Conservation (phyloP, 2,888 invertebrate species). For the Automeris io region DNA sequence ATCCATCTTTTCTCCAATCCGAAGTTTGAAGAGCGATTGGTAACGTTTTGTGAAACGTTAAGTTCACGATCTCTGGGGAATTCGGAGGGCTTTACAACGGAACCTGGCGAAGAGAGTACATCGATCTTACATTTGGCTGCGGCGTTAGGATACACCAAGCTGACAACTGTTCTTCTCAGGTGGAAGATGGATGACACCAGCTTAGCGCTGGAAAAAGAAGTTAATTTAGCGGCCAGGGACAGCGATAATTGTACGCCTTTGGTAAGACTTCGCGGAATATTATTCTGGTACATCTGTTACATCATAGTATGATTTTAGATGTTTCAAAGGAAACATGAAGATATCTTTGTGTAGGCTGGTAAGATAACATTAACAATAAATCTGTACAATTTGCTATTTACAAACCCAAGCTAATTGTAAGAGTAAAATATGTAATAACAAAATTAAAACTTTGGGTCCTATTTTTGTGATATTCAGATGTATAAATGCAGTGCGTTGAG, state of each 20-base stretch:
- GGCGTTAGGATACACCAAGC: conserved; percentile 90
- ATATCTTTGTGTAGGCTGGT: too few relatives aligned
- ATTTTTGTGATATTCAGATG: too few relatives aligned
- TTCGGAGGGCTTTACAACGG: conserved; percentile 76
- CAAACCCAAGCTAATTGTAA: too few relatives aligned
- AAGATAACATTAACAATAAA: too few relatives aligned
- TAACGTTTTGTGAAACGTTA: conserved; percentile 88
- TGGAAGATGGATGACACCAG: conserved; percentile 95
- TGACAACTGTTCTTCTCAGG: conserved; percentile 89
- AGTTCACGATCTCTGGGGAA: conserved; percentile 67
- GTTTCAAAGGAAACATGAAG: too few relatives aligned
- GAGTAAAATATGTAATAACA: too few relatives aligned
- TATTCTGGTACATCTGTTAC: too few relatives aligned
- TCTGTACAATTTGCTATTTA: too few relatives aligned
- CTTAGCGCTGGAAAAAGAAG: conserved; percentile 90
- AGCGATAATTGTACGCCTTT: conserved; percentile 94
- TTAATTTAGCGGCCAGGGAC: conserved; percentile 93
- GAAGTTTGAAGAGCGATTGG: conserved; percentile 91
- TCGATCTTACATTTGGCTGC: conserved; percentile 94
- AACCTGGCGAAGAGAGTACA: conserved; percentile 71
- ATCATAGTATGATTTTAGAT: too few relatives aligned
- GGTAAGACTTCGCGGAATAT: conserved; percentile 77
- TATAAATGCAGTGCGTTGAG: too few relatives aligned
- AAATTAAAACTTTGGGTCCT: too few relatives aligned
- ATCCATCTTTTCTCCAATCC: conserved; percentile 79